Conservation (phyloP, 2,797 vertebrate species). For the Saxicola maurus region DNA sequence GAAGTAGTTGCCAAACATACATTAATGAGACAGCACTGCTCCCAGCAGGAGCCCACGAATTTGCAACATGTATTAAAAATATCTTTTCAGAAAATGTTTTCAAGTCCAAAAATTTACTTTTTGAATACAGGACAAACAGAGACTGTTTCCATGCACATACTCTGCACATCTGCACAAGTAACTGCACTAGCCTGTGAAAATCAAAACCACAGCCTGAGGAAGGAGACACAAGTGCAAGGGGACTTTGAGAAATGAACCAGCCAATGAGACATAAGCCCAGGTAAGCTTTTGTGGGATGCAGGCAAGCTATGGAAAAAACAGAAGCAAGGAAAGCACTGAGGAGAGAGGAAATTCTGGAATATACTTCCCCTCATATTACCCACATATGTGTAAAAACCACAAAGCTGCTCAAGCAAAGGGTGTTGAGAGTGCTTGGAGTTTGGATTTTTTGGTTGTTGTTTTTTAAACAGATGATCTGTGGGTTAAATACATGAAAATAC, state of each 20-base stretch:
- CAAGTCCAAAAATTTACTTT: not conserved
- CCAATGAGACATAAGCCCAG: not conserved
- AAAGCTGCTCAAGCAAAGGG: constrained; percentile 7
- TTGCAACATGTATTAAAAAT: not conserved
- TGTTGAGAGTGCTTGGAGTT: not conserved
- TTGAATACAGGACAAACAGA: not conserved
- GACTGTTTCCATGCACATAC: not conserved
- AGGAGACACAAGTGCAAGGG: not conserved
- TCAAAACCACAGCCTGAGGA: not conserved
- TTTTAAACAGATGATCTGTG: constrained; percentile 2
- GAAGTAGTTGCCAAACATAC: not conserved
- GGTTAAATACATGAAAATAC: not conserved
- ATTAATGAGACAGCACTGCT: not conserved
- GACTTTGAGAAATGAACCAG: not conserved
- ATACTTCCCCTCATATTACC: not conserved
- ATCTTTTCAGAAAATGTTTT: not conserved
- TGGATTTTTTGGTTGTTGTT: not conserved
- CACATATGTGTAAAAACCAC: not conserved
- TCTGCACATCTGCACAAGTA: not conserved
- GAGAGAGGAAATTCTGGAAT: not conserved
- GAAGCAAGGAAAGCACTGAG: not conserved
- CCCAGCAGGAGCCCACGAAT: not conserved
- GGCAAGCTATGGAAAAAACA: not conserved
- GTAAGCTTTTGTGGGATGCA: not conserved
- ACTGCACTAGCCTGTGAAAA: not conserved